Base-by-base conservation (phyloP, 2,113 vertebrate genomes). In the Myotis yumanensis region DNA sequence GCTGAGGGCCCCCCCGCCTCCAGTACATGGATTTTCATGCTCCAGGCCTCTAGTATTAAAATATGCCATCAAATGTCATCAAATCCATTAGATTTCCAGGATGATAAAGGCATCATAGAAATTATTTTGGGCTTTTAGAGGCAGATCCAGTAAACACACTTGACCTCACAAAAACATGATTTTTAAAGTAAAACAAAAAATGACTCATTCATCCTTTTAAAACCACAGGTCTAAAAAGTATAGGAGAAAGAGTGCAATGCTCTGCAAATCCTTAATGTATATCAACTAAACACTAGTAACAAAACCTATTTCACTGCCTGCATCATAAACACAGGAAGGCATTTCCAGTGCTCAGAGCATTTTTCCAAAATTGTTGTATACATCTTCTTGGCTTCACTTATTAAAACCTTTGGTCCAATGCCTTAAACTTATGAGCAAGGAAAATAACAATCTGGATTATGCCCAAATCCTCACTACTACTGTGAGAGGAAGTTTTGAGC, bases 31-130 rank as follows among this genome's bases (percentile, higher is more conserved):
- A 46, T 46, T 46, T 11, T 11, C 46, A 46, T 46, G 46, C 46
- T 11, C 46, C 4, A 10, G 46, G 46, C 46, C 46, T 46, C 10
- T 46, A 46, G 15, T 30, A 66, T 32, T 30, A 64, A 89, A 89
- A 72, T 32, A 71, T 1, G 18, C 11, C 11, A 14, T 23, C 46
- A 10, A 37, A n/a, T 3, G 57, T 46, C 51, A 87, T 11, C 2
- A 2, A 51, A 80, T 14, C 28, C 66, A 80, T 8, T 32, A 4
- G 22, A n/a, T 16, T 80, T 57, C 71, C 81, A 81, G 2, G 32
- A 80, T 2, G 7, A 14, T 2, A 0, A 66, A 18, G 8, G 43
- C 4, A 43, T 14, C 46, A 43, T 1, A 48, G 0, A 1, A n/a
- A 59, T 32, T 72, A 22, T 71, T 15, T 28, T 11, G 32, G 30